Evolutionary conservation across 2,888 invertebrate genomes (phyloP).

Genomic region (Hylaea fasciaria): DNA sequence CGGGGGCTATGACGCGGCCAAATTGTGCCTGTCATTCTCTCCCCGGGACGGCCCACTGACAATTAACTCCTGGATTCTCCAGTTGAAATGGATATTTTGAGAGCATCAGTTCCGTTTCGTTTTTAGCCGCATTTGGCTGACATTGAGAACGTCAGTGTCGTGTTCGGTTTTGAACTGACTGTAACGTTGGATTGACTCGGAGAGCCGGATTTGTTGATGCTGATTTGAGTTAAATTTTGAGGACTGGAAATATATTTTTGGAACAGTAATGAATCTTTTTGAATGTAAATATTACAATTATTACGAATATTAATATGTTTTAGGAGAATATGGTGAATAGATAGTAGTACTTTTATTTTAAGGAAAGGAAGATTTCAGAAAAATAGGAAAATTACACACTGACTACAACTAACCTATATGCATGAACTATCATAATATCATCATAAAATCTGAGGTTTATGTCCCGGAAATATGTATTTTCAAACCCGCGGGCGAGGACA

Average conservation of each 20-base stretch:
- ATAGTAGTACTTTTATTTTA: too few relatives aligned
- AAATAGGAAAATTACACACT: too few relatives aligned
- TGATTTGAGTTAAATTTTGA: background rate
- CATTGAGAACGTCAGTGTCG: background rate
- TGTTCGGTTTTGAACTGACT: background rate
- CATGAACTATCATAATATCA: too few relatives aligned
- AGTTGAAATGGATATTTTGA: slow-evolving; percentile 53
- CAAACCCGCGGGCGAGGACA: too few relatives aligned
- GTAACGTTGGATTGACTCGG: background rate
- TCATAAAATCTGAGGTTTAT: too few relatives aligned
- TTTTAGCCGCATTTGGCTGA: slow-evolving; percentile 2
- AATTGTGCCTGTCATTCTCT: slow-evolving; percentile 66
- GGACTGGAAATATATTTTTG: background rate
- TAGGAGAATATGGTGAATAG: too few relatives aligned
- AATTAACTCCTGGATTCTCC: slow-evolving; percentile 57
- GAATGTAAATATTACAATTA: too few relatives aligned
- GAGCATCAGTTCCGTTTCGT: slow-evolving; percentile 27
- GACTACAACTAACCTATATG: too few relatives aligned
- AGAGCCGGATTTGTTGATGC: background rate
- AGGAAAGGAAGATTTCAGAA: too few relatives aligned
- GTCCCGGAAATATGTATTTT: too few relatives aligned
- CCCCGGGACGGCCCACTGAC: slow-evolving; percentile 53
- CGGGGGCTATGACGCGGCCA: slow-evolving; percentile 59
- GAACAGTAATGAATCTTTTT: background rate
- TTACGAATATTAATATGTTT: too few relatives aligned